Percentiles rank a stretch among this genome's conserved stretches.
Evolutionary conservation across 2,797 vertebrate species (phyloP).

Genomic region (Simalia tracyae): DNA sequence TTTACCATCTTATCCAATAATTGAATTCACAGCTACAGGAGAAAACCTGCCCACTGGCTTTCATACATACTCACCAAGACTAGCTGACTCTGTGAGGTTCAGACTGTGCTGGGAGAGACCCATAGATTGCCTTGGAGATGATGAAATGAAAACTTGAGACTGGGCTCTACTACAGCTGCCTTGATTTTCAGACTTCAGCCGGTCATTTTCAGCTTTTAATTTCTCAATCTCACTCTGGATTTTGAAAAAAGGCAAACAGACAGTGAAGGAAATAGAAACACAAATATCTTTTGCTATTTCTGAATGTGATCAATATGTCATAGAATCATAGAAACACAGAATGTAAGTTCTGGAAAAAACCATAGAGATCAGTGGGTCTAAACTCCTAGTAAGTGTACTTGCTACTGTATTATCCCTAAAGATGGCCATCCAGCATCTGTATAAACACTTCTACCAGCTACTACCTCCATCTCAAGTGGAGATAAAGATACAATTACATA

Average conservation of each 20-base stretch:
- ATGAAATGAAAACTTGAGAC: conserved; percentile 88
- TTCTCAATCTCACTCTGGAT: conserved; percentile 91
- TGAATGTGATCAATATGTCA: neutral
- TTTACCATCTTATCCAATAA: conserved; percentile 58
- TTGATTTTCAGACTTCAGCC: conserved; percentile 89
- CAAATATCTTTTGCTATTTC: neutral
- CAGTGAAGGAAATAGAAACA: conserved; percentile 10
- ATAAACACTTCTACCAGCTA: neutral
- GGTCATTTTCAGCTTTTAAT: conserved; percentile 91
- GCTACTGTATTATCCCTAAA: neutral
- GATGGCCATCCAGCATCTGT: neutral
- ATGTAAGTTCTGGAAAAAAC: neutral
- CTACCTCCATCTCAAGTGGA: neutral
- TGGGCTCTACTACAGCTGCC: conserved; percentile 84
- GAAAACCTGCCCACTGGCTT: conserved; percentile 34
- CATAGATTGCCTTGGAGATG: conserved; percentile 81
- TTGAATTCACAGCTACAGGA: conserved; percentile 51
- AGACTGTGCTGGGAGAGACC: conserved; percentile 89
- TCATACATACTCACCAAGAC: conserved; percentile 82
- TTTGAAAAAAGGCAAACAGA: conserved; percentile 35
- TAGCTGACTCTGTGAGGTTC: conserved; percentile 92
- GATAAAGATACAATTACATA: neutral
- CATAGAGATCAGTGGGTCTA: neutral
- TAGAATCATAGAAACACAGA: neutral
- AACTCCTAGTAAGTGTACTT: neutral